Evolutionary conservation across 2,113 vertebrate species (phyloP).

Genomic region (Aldabrachelys gigantea): DNA sequence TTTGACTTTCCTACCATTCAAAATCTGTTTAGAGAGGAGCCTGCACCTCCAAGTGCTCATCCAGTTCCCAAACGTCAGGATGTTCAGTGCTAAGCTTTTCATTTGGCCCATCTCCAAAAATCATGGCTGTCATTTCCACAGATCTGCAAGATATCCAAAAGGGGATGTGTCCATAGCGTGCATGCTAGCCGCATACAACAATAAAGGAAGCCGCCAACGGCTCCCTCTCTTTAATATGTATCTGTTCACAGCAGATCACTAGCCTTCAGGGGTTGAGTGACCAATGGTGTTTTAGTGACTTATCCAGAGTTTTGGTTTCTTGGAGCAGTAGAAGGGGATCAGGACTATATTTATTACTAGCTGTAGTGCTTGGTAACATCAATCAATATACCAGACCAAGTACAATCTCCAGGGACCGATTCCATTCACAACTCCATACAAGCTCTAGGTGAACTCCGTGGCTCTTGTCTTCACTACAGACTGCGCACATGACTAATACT

Average conservation of each 20-base stretch:
- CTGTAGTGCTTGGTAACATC: background rate
- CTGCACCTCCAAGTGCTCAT: background rate
- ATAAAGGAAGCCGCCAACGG: background rate
- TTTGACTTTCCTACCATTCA: background rate
- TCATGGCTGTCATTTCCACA: background rate
- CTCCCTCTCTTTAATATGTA: background rate
- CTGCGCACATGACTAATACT: background rate
- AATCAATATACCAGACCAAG: background rate
- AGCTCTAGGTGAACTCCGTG: conserved; percentile 19
- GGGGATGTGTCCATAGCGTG: background rate
- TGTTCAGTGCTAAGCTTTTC: background rate
- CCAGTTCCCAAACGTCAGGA: background rate
- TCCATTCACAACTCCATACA: background rate
- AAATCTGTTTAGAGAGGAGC: background rate
- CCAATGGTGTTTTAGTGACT: background rate
- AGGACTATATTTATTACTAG: background rate
- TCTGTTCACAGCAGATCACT: background rate
- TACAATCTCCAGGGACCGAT: background rate
- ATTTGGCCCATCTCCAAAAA: background rate
- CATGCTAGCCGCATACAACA: background rate
- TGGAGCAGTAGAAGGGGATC: background rate
- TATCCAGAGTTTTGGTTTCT: background rate
- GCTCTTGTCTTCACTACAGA: background rate
- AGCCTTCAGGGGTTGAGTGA: background rate
- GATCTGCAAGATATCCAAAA: background rate